Evolutionary conservation across 2,888 invertebrate species (phyloP).

Genomic region (Linnaemya tessellans): DNA sequence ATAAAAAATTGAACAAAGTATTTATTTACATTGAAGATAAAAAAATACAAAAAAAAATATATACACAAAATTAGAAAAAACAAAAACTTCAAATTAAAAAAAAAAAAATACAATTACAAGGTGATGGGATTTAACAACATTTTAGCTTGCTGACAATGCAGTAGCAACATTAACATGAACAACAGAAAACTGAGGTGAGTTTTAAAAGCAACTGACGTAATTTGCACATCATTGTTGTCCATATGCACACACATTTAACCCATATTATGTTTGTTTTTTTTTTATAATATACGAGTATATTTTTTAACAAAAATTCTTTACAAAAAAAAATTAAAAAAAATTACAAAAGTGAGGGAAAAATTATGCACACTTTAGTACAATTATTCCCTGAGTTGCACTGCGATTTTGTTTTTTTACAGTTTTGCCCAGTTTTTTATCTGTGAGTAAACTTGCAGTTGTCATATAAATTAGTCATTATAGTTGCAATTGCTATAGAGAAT

Average conservation of each 20-base stretch:
- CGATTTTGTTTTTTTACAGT: too few relatives aligned
- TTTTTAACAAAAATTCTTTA: not conserved
- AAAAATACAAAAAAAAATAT: not conserved
- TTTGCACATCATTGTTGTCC: conserved; percentile 52
- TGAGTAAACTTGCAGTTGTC: too few relatives aligned
- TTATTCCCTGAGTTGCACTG: not conserved
- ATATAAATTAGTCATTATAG: too few relatives aligned
- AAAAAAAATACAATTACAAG: conserved; percentile 68
- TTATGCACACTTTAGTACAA: not conserved
- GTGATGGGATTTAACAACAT: conserved; percentile 68
- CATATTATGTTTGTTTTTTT: conserved; percentile 8
- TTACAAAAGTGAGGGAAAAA: not conserved
- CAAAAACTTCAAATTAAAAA: conserved; percentile 23
- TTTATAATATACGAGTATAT: not conserved
- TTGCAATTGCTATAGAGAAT: too few relatives aligned
- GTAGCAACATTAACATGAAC: conserved; percentile 39
- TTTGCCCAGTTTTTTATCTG: too few relatives aligned
- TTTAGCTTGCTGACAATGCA: conserved; percentile 67
- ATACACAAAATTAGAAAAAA: conserved; percentile 7
- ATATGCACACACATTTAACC: conserved; percentile 19
- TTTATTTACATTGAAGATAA: conserved; percentile 27
- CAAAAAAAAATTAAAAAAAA: not conserved
- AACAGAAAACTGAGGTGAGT: conserved; percentile 56
- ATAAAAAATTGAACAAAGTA: not conserved
- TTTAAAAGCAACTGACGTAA: conserved; percentile 59